These are phyloP conservation scores for Hoplodrina ambigua DNA, from an alignment of 2,888 invertebrate genomes.

Conservation along the genomic window DNA sequence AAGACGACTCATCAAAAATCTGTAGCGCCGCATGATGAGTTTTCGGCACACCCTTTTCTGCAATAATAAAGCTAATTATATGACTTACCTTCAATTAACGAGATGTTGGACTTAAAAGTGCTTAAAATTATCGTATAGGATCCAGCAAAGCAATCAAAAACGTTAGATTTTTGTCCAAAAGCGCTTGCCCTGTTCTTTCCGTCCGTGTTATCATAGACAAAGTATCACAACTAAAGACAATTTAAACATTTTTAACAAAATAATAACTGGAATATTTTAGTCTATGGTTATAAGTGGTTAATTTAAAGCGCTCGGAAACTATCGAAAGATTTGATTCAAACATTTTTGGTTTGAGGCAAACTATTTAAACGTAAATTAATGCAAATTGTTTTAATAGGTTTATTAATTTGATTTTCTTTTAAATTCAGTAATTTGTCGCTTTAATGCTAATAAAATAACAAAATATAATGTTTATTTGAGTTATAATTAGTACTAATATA, in stretches of 20 bases:
- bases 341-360: too few relatives aligned
- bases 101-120: slow-evolving; percentile 61
- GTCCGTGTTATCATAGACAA: slow-evolving; percentile 77
- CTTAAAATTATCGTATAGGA: slow-evolving; percentile 66
- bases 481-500: too few relatives aligned
- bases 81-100: slow-evolving; percentile 73
- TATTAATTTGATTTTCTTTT: too few relatives aligned
- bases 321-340: too few relatives aligned
- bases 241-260: slow-evolving; percentile 1
- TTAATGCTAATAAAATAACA: too few relatives aligned
- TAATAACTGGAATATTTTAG: too few relatives aligned
- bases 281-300: too few relatives aligned
- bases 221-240: slow-evolving; percentile 30
- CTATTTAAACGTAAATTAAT: too few relatives aligned
- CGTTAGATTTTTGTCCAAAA: slow-evolving; percentile 76
- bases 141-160: slow-evolving; percentile 66
- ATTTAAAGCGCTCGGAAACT: too few relatives aligned
- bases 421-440: too few relatives aligned
- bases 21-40: slow-evolving; percentile 64
- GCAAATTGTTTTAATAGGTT: too few relatives aligned
- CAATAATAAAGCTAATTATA: slow-evolving; percentile 28
- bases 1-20: slow-evolving; percentile 82
- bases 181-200: slow-evolving; percentile 75
- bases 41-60: slow-evolving; percentile 48
- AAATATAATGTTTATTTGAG: too few relatives aligned